These are phyloP conservation scores for Gyps fulvus DNA, from an alignment of 2,113 vertebrate genomes.

Conservation along the genomic window DNA sequence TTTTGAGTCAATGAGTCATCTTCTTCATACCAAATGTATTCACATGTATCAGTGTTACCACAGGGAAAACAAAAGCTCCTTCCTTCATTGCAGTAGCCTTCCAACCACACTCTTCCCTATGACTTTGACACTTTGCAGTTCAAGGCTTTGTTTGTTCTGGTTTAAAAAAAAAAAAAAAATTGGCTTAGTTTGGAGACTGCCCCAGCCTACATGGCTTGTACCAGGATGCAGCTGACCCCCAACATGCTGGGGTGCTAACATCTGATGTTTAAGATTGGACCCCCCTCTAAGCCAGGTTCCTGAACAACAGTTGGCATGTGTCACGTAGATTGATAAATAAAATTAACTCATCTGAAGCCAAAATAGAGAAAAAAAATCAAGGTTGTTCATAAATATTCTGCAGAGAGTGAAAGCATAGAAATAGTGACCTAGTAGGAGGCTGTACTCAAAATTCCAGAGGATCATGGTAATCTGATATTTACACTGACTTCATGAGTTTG, in stretches of 20 bases:
- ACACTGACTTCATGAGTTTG: not conserved
- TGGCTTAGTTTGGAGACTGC: not conserved
- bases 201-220: not conserved
- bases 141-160: not conserved
- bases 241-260: not conserved
- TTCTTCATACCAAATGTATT: not conserved
- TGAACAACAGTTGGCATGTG: not conserved
- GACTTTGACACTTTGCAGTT: not conserved
- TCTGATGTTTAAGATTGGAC: not conserved
- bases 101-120: not conserved
- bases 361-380: not conserved
- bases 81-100: not conserved
- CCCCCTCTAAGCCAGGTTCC: not conserved
- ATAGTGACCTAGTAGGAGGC: not conserved
- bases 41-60: not conserved
- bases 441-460: not conserved
- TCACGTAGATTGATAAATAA: not conserved
- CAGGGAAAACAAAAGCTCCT: not conserved
- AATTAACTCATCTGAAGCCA: not conserved
- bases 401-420: not conserved
- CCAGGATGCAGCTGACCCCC: not conserved
- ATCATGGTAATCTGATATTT: not conserved
- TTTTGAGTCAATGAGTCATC: not conserved
- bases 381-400: not conserved
- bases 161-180: not conserved